Percentiles rank a stretch among this genome's conserved stretches.
Evolutionary conservation across 2,888 invertebrate species (phyloP).

Genomic region (Drosophila kokeensis): DNA sequence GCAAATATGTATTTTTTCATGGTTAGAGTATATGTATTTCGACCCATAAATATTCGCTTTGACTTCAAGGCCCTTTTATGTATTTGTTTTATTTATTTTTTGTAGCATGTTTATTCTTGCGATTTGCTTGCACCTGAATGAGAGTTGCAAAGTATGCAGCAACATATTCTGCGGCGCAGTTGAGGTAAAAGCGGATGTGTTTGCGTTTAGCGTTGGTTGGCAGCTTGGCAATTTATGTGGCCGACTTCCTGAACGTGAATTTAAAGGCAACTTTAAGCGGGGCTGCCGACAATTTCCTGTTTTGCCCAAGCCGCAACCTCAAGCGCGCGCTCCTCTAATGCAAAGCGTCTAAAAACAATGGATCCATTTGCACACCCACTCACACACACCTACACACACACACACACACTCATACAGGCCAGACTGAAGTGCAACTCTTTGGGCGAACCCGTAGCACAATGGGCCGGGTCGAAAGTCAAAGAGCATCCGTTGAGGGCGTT

Average conservation of each 20-base stretch:
- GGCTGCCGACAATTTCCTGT: conserved; percentile 56
- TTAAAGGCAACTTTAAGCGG: conserved; percentile 61
- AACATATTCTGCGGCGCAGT: conserved; percentile 22
- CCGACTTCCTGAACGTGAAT: conserved; percentile 49
- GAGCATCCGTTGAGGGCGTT: conserved; percentile 68
- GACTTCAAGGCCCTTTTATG: background rate
- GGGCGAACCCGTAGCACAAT: conserved; percentile 49
- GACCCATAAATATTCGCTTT: background rate
- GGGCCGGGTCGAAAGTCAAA: conserved; percentile 72
- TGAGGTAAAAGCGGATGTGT: conserved; percentile 58
- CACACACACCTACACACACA: background rate
- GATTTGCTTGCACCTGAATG: conserved; percentile 32
- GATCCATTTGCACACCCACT: conserved; percentile 67
- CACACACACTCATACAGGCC: background rate
- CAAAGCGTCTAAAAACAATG: conserved; percentile 64
- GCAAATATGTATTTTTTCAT: background rate
- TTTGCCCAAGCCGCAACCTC: conserved; percentile 50
- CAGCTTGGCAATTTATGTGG: conserved; percentile 72
- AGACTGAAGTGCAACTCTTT: conserved; percentile 66
- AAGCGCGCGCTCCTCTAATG: conserved; percentile 41
- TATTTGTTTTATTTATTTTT: conserved; percentile 17
- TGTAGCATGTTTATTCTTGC: conserved; percentile 11
- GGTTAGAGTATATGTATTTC: conserved; percentile 6
- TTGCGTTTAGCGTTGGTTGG: conserved; percentile 71
- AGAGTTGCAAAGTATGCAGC: conserved; percentile 45